Percentiles rank a stretch among this genome's conserved stretches.
Conservation (phyloP, 2,797 vertebrate species). For the Pampus argenteus region DNA sequence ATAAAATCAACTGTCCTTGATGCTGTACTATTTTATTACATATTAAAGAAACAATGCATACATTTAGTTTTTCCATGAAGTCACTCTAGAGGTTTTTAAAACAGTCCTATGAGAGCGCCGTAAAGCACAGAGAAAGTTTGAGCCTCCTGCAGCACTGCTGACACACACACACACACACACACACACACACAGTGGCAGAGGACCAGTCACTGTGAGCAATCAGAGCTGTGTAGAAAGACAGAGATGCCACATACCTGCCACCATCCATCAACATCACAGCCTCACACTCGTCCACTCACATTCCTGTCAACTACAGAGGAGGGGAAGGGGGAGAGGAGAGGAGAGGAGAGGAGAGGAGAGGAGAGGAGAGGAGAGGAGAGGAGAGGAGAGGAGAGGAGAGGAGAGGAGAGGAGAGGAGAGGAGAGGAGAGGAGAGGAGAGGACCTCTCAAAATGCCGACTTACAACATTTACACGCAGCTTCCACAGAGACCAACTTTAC, state of each 20-base stretch:
- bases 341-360: background rate
- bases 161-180: slow-evolving; percentile 2
- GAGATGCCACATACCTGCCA: slow-evolving; percentile 64
- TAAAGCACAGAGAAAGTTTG: slow-evolving; percentile 13
- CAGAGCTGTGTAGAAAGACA: slow-evolving; percentile 56
- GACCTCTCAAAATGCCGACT: too few species aligned
- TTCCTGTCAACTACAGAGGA: slow-evolving; percentile 32
- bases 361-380: too few species aligned
- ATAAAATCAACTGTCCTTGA: too few species aligned
- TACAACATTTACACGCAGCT: too few species aligned
- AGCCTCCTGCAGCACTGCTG: slow-evolving; percentile 27
- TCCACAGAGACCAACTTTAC: too few species aligned
- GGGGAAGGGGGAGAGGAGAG: too few species aligned
- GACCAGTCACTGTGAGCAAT: slow-evolving; percentile 67
- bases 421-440: too few species aligned
- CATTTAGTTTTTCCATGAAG: too few species aligned
- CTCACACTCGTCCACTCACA: slow-evolving; percentile 54
- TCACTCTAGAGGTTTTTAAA: background rate
- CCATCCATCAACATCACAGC: slow-evolving; percentile 59
- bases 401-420: too few species aligned
- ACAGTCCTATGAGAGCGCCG: background rate
- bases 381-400: too few species aligned
- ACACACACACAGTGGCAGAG: slow-evolving; percentile 35
- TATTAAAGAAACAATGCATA: too few species aligned
- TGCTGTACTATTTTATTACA: too few species aligned